phyloP scores from a whole-genome alignment of 2,888 invertebrate species.

The Rotaria socialis region DNA sequence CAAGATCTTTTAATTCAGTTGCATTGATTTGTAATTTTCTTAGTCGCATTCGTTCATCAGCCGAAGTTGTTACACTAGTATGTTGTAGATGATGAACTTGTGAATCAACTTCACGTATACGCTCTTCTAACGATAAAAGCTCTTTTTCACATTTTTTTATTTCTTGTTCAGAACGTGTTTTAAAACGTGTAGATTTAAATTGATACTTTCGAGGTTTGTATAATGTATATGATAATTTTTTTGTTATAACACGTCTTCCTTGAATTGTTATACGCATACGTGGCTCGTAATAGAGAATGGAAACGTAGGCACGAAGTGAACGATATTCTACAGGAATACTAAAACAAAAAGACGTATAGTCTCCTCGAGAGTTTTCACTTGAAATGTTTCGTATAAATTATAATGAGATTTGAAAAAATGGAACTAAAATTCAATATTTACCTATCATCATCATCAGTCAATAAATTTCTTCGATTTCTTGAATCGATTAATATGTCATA shows the following conservation, averaged over 20 bases:
- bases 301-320: conserved; percentile 60
- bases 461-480: background rate
- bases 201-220: conserved; percentile 59
- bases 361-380: no score
- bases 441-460: background rate
- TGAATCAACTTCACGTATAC: conserved; percentile 18
- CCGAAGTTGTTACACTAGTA: background rate
- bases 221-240: conserved; percentile 55
- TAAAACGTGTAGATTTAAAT: conserved; percentile 59
- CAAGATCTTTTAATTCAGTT: conserved; percentile 53
- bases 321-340: conserved; percentile 56
- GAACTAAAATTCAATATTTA: no score
- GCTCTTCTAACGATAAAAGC: conserved; percentile 47
- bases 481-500: conserved; percentile 56
- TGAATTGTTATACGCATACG: conserved; percentile 61
- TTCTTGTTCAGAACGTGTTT: conserved; percentile 59
- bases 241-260: conserved; percentile 59
- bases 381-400: no score
- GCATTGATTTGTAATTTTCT: conserved; percentile 55
- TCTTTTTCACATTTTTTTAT: conserved; percentile 56
- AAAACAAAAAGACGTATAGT: no score
- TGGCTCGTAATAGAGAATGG: conserved; percentile 60
- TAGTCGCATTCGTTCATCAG: conserved; percentile 52
- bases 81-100: background rate
- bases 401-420: no score